Base-by-base conservation (phyloP, 2,888 invertebrate species). In the Macrophya alboannulata region DNA sequence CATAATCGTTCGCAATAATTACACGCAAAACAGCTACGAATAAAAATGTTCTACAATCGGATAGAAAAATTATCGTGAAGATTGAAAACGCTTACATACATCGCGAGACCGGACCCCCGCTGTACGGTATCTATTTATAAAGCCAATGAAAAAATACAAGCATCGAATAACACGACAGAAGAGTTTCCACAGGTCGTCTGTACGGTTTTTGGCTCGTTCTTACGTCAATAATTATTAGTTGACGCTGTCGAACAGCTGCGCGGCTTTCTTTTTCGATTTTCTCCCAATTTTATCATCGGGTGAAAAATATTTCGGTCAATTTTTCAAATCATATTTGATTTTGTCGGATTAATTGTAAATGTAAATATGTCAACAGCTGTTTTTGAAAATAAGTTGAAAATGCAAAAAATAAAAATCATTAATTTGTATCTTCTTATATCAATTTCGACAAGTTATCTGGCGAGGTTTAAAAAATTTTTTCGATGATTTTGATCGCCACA, bases 151-250 rank as follows among this genome's bases (percentile, higher is more conserved):
- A 81, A 62, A 81, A 62, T 62, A 81, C 81, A 62, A 62, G 59
- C 84, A 62, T 74, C 84, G 62, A 84, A 62, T 77, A 74, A 62
- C 74, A 76, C 71, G 84, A 43, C 45, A 48, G 74, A 40, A 55
- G 59, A 72, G 31, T 43, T 72, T 21, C 40, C 55, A 10, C n/a
- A 25, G 48, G 55, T 25, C 21, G 12, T 31, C 21, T 65, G 25
- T 72, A n/a, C 51, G 65, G 10, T 6, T 71, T 51, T 51, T 65
- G 43, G n/a, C 83, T 72, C 43, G 6, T 25, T 40, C 71, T 10
- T 72, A 37, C n/a, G 71, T 40, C 12, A 25, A 72, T 71, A 40
- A 48, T 51, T 48, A 72, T 40, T 55, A 51, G 21, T 59, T 21
- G 17, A 55, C 17, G 40, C 17, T 65, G 21, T 82, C 48, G 51